A percentile compares a stretch with the other conserved stretches of the same genome.
These are phyloP conservation scores for Liolophura sinensis DNA, from an alignment of 1,140 invertebrate species.

Conservation along the genomic window DNA sequence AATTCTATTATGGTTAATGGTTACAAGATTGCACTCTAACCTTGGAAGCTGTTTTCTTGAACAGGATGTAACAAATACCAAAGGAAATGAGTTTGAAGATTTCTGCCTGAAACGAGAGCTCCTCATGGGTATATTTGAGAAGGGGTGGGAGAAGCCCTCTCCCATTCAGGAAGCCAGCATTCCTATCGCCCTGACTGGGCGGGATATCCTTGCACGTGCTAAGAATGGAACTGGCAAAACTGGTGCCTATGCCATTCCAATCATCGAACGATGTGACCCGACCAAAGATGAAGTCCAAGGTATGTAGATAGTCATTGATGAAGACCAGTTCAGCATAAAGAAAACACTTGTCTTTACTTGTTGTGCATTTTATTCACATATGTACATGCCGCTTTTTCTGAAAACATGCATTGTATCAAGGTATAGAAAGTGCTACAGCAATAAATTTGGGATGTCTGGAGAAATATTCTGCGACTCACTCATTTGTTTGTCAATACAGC, in stretches of 20 bases:
- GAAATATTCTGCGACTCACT: too few relatives aligned
- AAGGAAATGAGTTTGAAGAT: constrained; percentile 99
- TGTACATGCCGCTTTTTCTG: too few relatives aligned
- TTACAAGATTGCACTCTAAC: not conserved
- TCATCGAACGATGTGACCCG: constrained; percentile 92
- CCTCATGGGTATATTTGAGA: constrained; percentile 99
- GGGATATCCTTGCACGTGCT: constrained; percentile 96
- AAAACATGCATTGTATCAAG: too few relatives aligned
- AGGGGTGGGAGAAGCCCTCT: constrained; percentile 99
- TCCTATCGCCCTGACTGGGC: constrained; percentile 94
- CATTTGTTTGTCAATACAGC: too few relatives aligned
- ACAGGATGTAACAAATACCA: constrained; percentile 98
- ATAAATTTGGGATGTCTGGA: too few relatives aligned
- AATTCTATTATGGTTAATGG: not conserved
- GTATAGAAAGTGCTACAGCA: too few relatives aligned
- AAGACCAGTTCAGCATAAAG: not conserved
- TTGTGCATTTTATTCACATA: too few relatives aligned
- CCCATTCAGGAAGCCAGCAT: constrained; percentile 94
- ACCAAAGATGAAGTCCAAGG: constrained; percentile 75
- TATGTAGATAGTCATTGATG: constrained; percentile 34
- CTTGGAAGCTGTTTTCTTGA: constrained; percentile 24
- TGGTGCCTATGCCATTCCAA: constrained; percentile 98
- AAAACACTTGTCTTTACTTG: too few relatives aligned
- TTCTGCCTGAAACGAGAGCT: constrained; percentile 97
- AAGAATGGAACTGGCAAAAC: constrained; percentile 99